These are phyloP conservation scores for Agrochola lychnidis DNA, from an alignment of 2,888 invertebrate genomes.

Conservation along the genomic window DNA sequence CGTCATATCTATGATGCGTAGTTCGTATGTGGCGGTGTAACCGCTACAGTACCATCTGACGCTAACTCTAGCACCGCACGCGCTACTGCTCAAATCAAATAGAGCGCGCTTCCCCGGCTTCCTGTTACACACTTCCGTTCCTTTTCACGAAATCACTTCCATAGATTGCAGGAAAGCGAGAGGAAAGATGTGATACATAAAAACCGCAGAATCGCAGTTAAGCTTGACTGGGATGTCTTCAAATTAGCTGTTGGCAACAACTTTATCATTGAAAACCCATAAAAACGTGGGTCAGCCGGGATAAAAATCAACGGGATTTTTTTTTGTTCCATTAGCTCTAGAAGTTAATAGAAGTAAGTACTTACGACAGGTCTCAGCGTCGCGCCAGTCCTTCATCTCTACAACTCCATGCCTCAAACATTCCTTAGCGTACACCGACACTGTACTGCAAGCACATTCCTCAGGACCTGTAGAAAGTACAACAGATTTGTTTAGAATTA, in stretches of 20 bases:
- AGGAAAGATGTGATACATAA: neutral
- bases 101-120: no score
- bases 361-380: slow-evolving; percentile 96
- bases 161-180: no score
- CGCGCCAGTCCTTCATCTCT: slow-evolving; percentile 94
- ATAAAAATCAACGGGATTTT: neutral
- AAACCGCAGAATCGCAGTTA: neutral
- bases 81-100: no score
- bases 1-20: no score
- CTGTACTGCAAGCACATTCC: slow-evolving; percentile 94
- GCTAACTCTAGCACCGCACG: no score
- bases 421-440: slow-evolving; percentile 94
- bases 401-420: slow-evolving; percentile 93
- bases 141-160: no score
- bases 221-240: no score
- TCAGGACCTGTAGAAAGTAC: slow-evolving; percentile 83
- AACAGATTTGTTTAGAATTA: neutral
- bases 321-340: neutral
- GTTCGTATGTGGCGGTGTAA: no score
- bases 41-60: no score
- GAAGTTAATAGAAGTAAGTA: slow-evolving; percentile 62
- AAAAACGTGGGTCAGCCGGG: neutral
- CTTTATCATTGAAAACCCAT: neutral
- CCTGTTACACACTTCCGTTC: no score
- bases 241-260: no score